Evolutionary conservation across 2,797 vertebrate species (phyloP), one percentile per base, ranked within the genome.

Genomic region (Psittacula derbiana): DNA sequence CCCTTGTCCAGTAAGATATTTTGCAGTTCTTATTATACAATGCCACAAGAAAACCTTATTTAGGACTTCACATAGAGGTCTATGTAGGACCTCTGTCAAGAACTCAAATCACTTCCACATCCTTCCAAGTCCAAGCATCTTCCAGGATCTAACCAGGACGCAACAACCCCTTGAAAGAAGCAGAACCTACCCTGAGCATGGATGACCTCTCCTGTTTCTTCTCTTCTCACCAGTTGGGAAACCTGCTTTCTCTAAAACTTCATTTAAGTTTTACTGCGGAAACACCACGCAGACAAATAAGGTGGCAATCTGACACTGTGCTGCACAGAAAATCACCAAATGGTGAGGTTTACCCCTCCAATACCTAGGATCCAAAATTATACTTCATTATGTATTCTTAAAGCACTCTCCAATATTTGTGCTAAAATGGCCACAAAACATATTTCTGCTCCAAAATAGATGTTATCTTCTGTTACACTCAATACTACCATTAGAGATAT

Each of bases 41-140:
- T 19, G 14, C 16, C 44, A 60, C 27, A 30, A 6, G 10, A 23
- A 74, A 33, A 64, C 16, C 6, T 21, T 66, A 24, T 33, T 58
- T 72, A 41, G 1, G 2, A 30, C 16, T 85, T 83, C 8, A 62
- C 0, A 0, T 1, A 78, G 27, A 60, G 7, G 5, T 11, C 53
- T 33, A n/a, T 5, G 43, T 4, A 80, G 41, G 6, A 80, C 49
- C 12, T 65, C 25, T 44, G 20, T 16, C 28, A 71, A 86, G 58
- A 74, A 74, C n/a, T 47, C 25, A 31, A 31, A 33, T 57, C 28
- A 62, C 3, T 71, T 81, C 44, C 20, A 57, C 44, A 41, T 41
- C 11, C 25, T 83, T 38, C n/a, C 8, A 15, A 76, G 27, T 13
- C 38, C 62, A 72, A 17, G 16, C 53, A 65, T 25, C 20, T 53